phyloP scores from a whole-genome alignment of 2,797 vertebrate genomes.

The Gymnodraco acuticeps region DNA sequence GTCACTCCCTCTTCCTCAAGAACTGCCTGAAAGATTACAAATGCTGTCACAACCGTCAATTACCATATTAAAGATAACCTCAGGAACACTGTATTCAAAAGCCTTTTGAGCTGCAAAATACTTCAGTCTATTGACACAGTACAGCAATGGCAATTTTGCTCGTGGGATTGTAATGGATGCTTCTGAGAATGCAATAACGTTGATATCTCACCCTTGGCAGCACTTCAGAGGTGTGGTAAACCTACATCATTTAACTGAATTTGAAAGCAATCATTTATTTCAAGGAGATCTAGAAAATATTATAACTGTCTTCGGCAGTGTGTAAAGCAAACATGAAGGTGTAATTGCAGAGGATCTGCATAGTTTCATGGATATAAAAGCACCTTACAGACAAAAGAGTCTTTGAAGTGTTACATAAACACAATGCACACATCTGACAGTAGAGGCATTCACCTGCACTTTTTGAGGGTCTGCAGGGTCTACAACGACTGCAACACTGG shows the following conservation, averaged over 20 bases:
- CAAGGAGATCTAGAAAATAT: not conserved
- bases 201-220: not conserved
- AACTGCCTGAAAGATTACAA: constrained; percentile 81
- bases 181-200: not conserved
- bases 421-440: not conserved
- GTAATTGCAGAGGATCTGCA: not conserved
- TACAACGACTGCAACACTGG: constrained; percentile 87
- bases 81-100: constrained; percentile 10
- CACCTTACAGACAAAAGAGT: too few species aligned
- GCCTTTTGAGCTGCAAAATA: not conserved
- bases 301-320: not conserved
- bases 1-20: constrained; percentile 91
- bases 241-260: not conserved
- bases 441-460: constrained; percentile 87
- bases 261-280: not conserved
- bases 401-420: not conserved
- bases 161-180: not conserved
- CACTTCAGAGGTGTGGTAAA: not conserved
- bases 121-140: not conserved
- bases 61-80: constrained; percentile 7
- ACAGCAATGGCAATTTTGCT: not conserved
- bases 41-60: constrained; percentile 19
- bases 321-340: not conserved
- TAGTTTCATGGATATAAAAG: not conserved
- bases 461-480: constrained; percentile 94